Conservation (phyloP, 2,888 invertebrate species). For the Leptogaster cylindrica region DNA sequence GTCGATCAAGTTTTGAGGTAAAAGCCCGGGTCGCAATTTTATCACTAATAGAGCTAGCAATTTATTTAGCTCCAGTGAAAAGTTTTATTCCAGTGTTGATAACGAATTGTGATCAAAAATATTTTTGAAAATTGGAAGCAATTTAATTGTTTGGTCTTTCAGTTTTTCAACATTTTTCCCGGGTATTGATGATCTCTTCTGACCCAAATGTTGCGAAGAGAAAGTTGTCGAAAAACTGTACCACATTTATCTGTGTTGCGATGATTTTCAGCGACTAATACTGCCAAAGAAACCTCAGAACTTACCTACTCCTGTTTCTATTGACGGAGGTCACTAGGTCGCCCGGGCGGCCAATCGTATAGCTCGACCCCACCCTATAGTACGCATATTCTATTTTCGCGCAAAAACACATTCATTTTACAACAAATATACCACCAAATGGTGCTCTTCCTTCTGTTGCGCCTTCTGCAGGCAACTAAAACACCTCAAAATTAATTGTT, state of each 20-base stretch:
- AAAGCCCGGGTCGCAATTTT: no score
- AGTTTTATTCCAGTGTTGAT: no score
- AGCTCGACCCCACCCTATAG: constrained; percentile 47
- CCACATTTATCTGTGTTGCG: neutral
- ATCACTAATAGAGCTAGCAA: no score
- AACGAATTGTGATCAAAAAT: no score
- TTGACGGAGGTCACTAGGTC: constrained; percentile 61
- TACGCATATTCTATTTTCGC: constrained; percentile 41
- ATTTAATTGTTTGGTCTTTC: neutral
- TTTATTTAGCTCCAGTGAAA: no score
- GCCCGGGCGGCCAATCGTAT: constrained; percentile 54
- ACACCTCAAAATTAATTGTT: neutral
- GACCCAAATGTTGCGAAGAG: neutral
- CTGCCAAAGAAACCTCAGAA: neutral
- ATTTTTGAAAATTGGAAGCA: neutral
- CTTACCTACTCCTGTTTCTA: constrained; percentile 20
- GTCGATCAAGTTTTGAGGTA: no score
- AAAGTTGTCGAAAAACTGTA: neutral
- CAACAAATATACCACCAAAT: neutral
- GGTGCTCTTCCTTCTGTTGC: constrained; percentile 1
- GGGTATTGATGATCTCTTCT: no score
- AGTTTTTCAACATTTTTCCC: neutral
- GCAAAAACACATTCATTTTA: constrained; percentile 13
- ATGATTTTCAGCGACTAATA: neutral
- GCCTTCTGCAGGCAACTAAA: neutral